Evolutionary conservation across 1,140 invertebrate species (phyloP).

Genomic region (Drosophila erecta): DNA sequence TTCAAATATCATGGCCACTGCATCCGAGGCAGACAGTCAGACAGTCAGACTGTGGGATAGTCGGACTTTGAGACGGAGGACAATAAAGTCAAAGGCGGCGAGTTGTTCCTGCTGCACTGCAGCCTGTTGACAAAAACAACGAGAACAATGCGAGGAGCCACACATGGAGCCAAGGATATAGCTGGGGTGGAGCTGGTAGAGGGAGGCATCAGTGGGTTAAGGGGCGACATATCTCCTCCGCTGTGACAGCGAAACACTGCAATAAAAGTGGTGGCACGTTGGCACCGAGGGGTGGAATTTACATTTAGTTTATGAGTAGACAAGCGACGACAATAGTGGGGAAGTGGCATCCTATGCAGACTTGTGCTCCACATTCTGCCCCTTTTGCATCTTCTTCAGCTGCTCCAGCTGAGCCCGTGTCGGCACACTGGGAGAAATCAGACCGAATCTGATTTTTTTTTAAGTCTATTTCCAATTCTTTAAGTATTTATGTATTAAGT

Average conservation of each 20-base stretch:
- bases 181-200: not conserved
- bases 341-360: slow-evolving; percentile 35
- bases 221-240: slow-evolving; percentile 16
- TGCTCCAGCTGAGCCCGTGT: slow-evolving; percentile 19
- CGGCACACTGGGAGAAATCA: slow-evolving; percentile 5
- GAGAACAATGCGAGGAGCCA: slow-evolving; percentile 56
- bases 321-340: slow-evolving; percentile 76
- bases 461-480: no score
- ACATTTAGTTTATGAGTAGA: slow-evolving; percentile 83
- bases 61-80: slow-evolving; percentile 30
- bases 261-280: slow-evolving; percentile 72
- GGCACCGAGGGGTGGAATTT: slow-evolving; percentile 65
- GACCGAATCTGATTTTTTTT: no score
- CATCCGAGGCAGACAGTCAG: slow-evolving; percentile 39
- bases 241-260: slow-evolving; percentile 69
- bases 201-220: slow-evolving; percentile 35
- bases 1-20: slow-evolving; percentile 64
- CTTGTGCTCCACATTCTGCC: slow-evolving; percentile 30
- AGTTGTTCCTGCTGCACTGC: slow-evolving; percentile 57
- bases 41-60: slow-evolving; percentile 26
- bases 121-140: slow-evolving; percentile 69
- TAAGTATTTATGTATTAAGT: no score
- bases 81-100: slow-evolving; percentile 42
- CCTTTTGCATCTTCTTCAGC: slow-evolving; percentile 13
- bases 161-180: slow-evolving; percentile 55